Base-by-base conservation (phyloP, 2,113 vertebrate genomes). In the Otolemur garnettii region DNA sequence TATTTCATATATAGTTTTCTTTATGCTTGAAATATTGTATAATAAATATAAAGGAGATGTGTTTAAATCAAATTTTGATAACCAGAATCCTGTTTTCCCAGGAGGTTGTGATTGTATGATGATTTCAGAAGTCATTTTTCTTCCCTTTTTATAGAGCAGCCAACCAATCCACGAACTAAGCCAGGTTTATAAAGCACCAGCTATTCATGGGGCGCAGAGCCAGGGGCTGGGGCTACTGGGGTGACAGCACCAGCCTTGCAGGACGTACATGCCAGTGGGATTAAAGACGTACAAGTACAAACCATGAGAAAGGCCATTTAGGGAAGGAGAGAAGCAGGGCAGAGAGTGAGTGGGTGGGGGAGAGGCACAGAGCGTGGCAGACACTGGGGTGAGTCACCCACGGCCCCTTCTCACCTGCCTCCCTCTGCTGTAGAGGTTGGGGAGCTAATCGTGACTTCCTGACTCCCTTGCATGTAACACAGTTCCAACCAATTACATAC, bases 11-110 rank as follows among this genome's bases (percentile, higher is more conserved):
- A 53, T 71, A n/a, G 1, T 19, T 87, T 11, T n/a, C 38, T 77
- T 87, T 82, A 42, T 64, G 93, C 91, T 57, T 91, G 45, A 88
- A 95, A 83, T 94, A 57, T 4, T 87, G 71, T 74, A 55, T 38
- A 62, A 74, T 86, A 90, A 78, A 92, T 84, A 82, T 35, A 71
- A 59, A 71, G 24, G 45, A 94, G 1, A 8, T 74, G 19, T 30
- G 10, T 64, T 1, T 21, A 68, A 57, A 74, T 53, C 33, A 17
- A 55, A 72, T 50, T 92, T 87, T 86, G 62, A 60, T 53, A 30
- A 28, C 12, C 21, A 88, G 86, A 93, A 72, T 78, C 50, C 28
- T 69, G 21, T 82, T 79, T 72, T 93, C 59, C 55, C 30, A 72
- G 69, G 35, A 33, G 18, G 17, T 33, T 78, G 38, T 86, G 30